A percentile compares a stretch with the other conserved stretches of the same genome.
These are phyloP conservation scores for Gallinago undulata DNA, from an alignment of 2,113 vertebrate species.

Conservation along the genomic window DNA sequence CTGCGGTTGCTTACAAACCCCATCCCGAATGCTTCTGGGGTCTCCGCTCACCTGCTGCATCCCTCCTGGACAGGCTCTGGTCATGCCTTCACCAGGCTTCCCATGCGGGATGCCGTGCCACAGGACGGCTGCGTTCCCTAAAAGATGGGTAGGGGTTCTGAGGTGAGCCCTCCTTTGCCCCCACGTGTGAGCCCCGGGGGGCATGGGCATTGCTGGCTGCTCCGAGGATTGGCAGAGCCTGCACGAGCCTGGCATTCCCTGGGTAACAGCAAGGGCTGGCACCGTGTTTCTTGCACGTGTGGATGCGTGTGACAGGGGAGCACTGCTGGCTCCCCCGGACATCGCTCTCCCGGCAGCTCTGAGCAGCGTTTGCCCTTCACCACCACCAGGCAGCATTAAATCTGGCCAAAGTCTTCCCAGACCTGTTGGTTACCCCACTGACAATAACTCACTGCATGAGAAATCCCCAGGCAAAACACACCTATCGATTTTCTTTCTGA, in stretches of 20 bases:
- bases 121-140: rapidly evolving
- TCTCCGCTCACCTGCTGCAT: rapidly evolving
- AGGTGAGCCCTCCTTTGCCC: neutral
- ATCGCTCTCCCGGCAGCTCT: rapidly evolving
- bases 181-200: rapidly evolving
- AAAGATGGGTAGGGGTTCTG: rapidly evolving
- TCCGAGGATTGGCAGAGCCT: neutral
- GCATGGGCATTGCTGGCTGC: rapidly evolving
- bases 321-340: neutral
- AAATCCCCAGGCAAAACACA: slow-evolving; percentile 38
- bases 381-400: neutral
- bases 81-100: rapidly evolving
- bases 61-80: rapidly evolving
- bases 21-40: neutral
- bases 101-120: rapidly evolving
- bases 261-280: neutral
- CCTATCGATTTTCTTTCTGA: slow-evolving; percentile 24
- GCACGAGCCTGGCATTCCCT: rapidly evolving
- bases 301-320: neutral
- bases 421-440: neutral
- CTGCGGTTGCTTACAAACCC: neutral
- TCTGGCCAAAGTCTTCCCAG: neutral
- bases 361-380: neutral
- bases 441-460: neutral
- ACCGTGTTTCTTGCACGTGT: rapidly evolving